Conservation (phyloP, 64 coral and sea anemone genomes). For the Hydrozoanthus tunicans region DNA sequence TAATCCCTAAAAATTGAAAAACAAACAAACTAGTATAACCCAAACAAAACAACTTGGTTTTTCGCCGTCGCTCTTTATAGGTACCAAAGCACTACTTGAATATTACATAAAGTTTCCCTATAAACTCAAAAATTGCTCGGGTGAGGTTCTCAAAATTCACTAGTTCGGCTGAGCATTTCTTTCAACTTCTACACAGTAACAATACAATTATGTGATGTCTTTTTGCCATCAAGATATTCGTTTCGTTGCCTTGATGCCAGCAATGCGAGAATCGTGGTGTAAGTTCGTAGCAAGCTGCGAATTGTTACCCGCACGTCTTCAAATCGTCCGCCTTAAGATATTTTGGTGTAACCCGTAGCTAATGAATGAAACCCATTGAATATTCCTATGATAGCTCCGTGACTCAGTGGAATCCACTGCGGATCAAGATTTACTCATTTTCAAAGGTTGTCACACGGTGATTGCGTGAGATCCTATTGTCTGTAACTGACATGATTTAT, state of each 20-base stretch:
- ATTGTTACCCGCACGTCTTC: background rate
- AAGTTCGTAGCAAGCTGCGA: background rate
- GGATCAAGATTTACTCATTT: background rate
- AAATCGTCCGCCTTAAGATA: background rate
- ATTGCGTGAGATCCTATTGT: slow-evolving; percentile 17
- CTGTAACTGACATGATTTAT: slow-evolving; percentile 7
- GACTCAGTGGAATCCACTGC: background rate
- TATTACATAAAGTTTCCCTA: too few relatives aligned
- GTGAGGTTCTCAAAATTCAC: background rate
- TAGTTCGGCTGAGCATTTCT: background rate
- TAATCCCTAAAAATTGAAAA: background rate
- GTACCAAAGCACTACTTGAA: too few relatives aligned
- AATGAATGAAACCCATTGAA: background rate
- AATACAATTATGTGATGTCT: background rate
- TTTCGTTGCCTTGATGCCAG: slow-evolving; percentile 16
- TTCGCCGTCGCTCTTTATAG: background rate
- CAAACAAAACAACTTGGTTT: background rate
- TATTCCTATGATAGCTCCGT: background rate
- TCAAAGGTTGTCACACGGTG: background rate
- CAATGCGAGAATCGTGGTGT: background rate
- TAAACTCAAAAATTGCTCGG: too few relatives aligned
- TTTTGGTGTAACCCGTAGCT: background rate
- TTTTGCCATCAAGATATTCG: background rate
- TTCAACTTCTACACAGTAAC: background rate
- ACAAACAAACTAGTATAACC: background rate